These are phyloP conservation scores for Luehdorfia chinensis DNA, from an alignment of 1,140 invertebrate genomes.

Conservation along the genomic window DNA sequence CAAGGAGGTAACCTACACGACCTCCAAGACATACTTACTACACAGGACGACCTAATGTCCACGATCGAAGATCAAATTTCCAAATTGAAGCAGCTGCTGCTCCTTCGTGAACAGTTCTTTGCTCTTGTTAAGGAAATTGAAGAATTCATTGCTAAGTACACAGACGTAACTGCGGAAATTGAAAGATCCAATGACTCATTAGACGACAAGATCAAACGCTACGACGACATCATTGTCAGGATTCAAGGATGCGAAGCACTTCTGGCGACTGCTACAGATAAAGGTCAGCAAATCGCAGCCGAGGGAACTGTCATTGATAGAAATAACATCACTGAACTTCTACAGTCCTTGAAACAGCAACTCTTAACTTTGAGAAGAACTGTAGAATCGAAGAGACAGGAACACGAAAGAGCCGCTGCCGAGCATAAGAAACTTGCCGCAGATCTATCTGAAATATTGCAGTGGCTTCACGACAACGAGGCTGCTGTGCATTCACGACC, in stretches of 20 bases:
- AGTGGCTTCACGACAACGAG: slow-evolving; percentile 92
- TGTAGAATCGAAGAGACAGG: slow-evolving; percentile 90
- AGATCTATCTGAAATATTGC: slow-evolving; percentile 88
- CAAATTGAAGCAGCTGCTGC: slow-evolving; percentile 85
- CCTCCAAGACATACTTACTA: slow-evolving; percentile 85
- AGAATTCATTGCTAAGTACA: slow-evolving; percentile 91
- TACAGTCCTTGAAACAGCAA: slow-evolving; percentile 92
- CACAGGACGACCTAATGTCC: slow-evolving; percentile 90
- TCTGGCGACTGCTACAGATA: slow-evolving; percentile 90
- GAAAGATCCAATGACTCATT: slow-evolving; percentile 87
- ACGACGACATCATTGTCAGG: slow-evolving; percentile 89
- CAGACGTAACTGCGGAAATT: slow-evolving; percentile 89
- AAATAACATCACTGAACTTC: slow-evolving; percentile 91
- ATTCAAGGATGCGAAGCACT: slow-evolving; percentile 94
- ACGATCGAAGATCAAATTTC: slow-evolving; percentile 90
- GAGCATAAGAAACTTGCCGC: slow-evolving; percentile 89
- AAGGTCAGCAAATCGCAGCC: slow-evolving; percentile 92
- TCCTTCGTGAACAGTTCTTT: slow-evolving; percentile 91
- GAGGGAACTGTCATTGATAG: slow-evolving; percentile 92
- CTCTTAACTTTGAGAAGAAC: slow-evolving; percentile 86
- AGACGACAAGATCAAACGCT: slow-evolving; percentile 92
- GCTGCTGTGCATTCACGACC: slow-evolving; percentile 89
- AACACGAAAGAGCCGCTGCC: slow-evolving; percentile 91
- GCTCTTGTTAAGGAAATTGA: slow-evolving; percentile 91
- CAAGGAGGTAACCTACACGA: slow-evolving; percentile 86